Base-by-base conservation (phyloP, 2,113 vertebrate species). In the Ptilonorhynchus violaceus region DNA sequence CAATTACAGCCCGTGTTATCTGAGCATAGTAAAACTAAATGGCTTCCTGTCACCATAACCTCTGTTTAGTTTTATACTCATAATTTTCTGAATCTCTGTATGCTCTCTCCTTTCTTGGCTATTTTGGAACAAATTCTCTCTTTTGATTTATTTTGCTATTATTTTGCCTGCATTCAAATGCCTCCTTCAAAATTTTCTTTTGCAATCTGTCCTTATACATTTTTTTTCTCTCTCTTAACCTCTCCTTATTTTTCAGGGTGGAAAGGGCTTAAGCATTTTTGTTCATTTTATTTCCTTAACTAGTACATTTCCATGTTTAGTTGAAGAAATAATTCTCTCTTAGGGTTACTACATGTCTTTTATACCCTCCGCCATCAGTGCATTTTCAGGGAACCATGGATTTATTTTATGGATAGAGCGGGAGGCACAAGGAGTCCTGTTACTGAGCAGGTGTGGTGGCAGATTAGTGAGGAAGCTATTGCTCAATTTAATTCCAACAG, bases 11-110 rank as follows among this genome's bases (percentile, higher is more conserved):
- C 69, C 47, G 27, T 60, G 46, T 76, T 96, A 89, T 95, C 85
- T 39, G 69, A 81, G 49, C 50, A 17, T 87, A 77, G 76, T 95
- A 92, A 91, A 95, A 84, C 53, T 84, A 91, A 96, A 89, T 1
- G 10, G 44, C 35, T 88, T 95, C 86, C 83, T 95, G 76, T 84
- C 85, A 87, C 60, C 31, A 46, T 52, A 85, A 88, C 69, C 84
- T 64, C 83, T 87, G 35, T 52, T 88, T 79, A 85, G 56, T 85
- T 89, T 89, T 50, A 81, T 81, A 49, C n/a, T 88, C 41, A 23
- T 86, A 63, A 86, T 92, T 89, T 96, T 81, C 76, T 18, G 11
- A 62, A 72, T 86, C 47, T 55, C 27, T 86, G 33, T n/a, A 37
- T 47, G 49, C 6, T 35, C 30, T 86, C 35, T 94, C 53, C 60